Evolutionary conservation across 2,797 vertebrate species (phyloP), one percentile per base, ranked within the genome.

Genomic region (Danio tinwini): DNA sequence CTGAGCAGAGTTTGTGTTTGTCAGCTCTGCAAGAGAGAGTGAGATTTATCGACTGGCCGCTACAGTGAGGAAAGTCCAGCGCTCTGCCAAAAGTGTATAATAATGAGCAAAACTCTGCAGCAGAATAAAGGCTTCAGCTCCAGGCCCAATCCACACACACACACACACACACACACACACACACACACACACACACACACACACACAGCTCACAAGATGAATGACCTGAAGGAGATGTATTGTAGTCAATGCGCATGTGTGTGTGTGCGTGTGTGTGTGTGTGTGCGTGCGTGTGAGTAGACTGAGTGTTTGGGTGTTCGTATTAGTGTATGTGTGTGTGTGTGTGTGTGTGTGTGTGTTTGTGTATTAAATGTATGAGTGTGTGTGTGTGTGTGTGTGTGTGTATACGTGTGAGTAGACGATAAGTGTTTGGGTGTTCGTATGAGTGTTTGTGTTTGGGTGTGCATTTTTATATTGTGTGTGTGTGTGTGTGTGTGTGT

Each of bases 151-250:
- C 5, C 3, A 71, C 62, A 76, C 14, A 37, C 67, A 16, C 56
- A 62, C n/a, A 73, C 47, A 19, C 44, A 39, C 72, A n/a, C n/a
- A n/a, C 29, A 29, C 55, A 14, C 12, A 68, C 47, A 19, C 44
- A 39, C 72, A n/a, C n/a, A n/a, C 29, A 29, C 55, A 14, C 12
- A 68, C n/a, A 73, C 47, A 19, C 44, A 39, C 72, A n/a, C n/a
- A n/a, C 29, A 29, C 55, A 14, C 12, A 68, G 42, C 11, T 17
- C 50, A 47, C 10, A 39, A 45, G 14, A 76, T 29, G 76, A 65
- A 55, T 29, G 8, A 65, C 39, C 50, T 37, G 19, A 76, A 65
- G 55, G 13, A 76, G n/a, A 45, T n/a, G 17, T n/a, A 55, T 50
- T 53, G 6, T 1, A 29, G 29, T 29, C 29, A 29, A 3, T 3